A percentile compares a stretch with the other conserved stretches of the same genome.
These are phyloP conservation scores for Erythrolamprus reginae DNA, from an alignment of 2,113 vertebrate genomes.

Conservation along the genomic window DNA sequence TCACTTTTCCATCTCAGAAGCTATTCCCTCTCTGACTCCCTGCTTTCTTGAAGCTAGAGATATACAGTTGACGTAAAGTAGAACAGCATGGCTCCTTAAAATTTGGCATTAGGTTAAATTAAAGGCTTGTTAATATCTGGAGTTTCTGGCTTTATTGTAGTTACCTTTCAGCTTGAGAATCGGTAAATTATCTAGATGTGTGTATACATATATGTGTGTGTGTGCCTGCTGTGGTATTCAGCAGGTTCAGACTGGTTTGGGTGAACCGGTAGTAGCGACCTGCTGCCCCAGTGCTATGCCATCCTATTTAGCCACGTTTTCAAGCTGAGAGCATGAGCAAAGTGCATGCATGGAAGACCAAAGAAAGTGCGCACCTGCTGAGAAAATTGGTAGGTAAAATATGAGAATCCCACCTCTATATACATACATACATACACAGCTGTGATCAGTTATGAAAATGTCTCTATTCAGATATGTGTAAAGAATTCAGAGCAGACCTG, in stretches of 20 bases:
- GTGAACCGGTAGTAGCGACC: too few relatives aligned
- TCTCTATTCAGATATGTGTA: background rate
- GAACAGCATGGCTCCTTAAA: constrained; percentile 5
- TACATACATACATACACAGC: background rate
- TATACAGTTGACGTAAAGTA: background rate
- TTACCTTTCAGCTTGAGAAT: background rate
- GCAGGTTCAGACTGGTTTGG: too few relatives aligned
- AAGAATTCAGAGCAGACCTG: background rate
- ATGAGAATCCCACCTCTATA: too few relatives aligned
- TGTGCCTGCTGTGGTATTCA: too few relatives aligned
- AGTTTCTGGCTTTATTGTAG: background rate
- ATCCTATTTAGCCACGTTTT: too few relatives aligned
- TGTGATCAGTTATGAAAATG: background rate
- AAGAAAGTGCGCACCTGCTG: too few relatives aligned
- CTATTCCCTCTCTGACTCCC: constrained; percentile 24
- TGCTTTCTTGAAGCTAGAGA: background rate
- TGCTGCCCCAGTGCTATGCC: too few relatives aligned
- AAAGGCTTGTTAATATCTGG: constrained; percentile 28
- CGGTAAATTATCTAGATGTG: background rate
- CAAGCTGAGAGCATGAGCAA: too few relatives aligned
- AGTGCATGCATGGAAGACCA: too few relatives aligned
- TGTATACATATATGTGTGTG: too few relatives aligned
- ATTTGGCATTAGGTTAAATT: constrained; percentile 3
- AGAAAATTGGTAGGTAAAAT: too few relatives aligned
- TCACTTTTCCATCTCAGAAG: constrained; percentile 34